Conservation (phyloP, 2,113 vertebrate genomes). For the Pelodiscus sinensis region DNA sequence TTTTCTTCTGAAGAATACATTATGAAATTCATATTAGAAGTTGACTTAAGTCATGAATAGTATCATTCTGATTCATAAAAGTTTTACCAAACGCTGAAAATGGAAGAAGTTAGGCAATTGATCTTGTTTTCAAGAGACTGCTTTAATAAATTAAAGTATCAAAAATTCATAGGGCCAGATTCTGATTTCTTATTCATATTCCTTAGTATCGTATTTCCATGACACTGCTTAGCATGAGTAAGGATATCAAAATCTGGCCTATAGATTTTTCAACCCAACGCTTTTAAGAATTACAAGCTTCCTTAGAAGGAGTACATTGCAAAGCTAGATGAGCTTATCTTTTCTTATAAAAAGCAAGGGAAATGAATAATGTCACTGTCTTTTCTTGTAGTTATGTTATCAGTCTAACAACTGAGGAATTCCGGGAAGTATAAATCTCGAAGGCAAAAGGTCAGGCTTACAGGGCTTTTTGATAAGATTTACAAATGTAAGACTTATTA, state of each 20-base stretch:
- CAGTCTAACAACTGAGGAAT: background rate
- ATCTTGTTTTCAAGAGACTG: background rate
- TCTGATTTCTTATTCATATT: background rate
- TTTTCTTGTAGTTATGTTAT: background rate
- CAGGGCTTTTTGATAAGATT: background rate
- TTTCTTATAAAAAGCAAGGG: background rate
- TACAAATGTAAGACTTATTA: background rate
- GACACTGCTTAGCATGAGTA: background rate
- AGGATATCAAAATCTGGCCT: background rate
- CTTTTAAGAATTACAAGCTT: background rate
- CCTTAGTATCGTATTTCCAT: background rate
- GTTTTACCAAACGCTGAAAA: background rate
- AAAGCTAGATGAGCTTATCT: background rate
- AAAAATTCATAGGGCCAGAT: background rate
- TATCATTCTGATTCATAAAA: background rate
- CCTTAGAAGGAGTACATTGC: background rate
- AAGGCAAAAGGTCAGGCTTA: background rate
- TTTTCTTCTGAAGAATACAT: background rate
- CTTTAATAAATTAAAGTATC: background rate
- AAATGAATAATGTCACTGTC: background rate
- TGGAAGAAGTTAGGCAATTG: fast-evolving
- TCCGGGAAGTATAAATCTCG: background rate
- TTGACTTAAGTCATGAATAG: background rate
- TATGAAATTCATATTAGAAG: background rate
- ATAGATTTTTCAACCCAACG: background rate